phyloP scores from a whole-genome alignment of 2,888 invertebrate genomes.

The Argyresthia goedartella region DNA sequence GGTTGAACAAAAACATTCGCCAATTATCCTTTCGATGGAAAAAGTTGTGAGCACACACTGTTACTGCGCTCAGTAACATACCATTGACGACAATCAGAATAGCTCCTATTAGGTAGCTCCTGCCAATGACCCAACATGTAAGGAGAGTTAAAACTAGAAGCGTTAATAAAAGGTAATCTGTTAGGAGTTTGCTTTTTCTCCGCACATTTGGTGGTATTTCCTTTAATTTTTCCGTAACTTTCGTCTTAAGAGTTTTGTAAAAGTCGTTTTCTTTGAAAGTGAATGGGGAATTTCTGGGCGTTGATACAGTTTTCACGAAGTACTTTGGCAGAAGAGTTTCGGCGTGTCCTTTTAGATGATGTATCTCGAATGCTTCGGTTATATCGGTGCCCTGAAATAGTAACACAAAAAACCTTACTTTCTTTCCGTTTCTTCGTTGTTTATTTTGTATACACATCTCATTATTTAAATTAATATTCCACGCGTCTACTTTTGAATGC shows the following conservation, averaged over 20 bases:
- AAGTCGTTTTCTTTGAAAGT: slow-evolving; percentile 84
- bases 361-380: slow-evolving; percentile 74
- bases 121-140: slow-evolving; percentile 37
- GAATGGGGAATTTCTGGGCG: slow-evolving; percentile 77
- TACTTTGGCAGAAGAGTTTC: slow-evolving; percentile 76
- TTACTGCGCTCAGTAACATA: slow-evolving; percentile 38
- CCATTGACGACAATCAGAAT: slow-evolving; percentile 29
- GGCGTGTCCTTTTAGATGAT: slow-evolving; percentile 71
- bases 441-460: no score
- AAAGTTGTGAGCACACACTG: slow-evolving; percentile 81
- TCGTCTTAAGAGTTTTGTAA: slow-evolving; percentile 78
- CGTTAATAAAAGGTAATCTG: slow-evolving; percentile 31
- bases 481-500: no score
- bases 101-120: slow-evolving; percentile 30
- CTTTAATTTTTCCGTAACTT: slow-evolving; percentile 66
- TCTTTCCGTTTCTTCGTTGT: no score
- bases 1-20: slow-evolving; percentile 84
- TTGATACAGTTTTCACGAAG: slow-evolving; percentile 72
- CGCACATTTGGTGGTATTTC: slow-evolving; percentile 49
- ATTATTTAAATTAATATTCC: no score
- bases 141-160: slow-evolving; percentile 31
- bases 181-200: slow-evolving; percentile 39
- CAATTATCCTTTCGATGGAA: slow-evolving; percentile 84
- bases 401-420: slow-evolving; percentile 7
- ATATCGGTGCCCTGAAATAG: slow-evolving; percentile 73